Conservation (phyloP, 2,888 invertebrate genomes). For the Caenorhabditis becei region DNA sequence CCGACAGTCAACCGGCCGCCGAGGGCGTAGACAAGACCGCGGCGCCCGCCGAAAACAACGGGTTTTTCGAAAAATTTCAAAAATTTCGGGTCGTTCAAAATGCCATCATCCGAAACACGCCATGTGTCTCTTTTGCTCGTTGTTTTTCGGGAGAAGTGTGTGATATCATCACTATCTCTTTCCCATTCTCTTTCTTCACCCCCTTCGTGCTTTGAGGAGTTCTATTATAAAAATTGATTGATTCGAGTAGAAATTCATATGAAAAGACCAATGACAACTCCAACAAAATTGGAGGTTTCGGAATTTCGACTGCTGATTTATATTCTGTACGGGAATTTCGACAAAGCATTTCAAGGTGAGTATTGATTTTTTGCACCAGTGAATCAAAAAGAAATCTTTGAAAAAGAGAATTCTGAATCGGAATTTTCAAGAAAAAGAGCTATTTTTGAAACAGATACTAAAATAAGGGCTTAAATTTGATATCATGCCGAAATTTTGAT, state of each 20-base stretch:
- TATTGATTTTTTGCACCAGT: too few relatives aligned
- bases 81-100: too few relatives aligned
- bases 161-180: conserved; percentile 37
- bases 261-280: conserved; percentile 37
- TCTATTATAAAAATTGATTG: conserved; percentile 12
- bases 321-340: conserved; percentile 54
- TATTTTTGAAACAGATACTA: too few relatives aligned
- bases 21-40: not conserved
- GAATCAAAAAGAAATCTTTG: too few relatives aligned
- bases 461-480: too few relatives aligned
- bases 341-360: conserved; percentile 62
- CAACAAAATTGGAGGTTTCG: conserved; percentile 41
- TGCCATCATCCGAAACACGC: too few relatives aligned
- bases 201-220: not conserved
- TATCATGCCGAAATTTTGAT: too few relatives aligned
- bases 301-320: conserved; percentile 46
- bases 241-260: not conserved
- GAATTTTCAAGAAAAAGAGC: too few relatives aligned
- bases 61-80: too few relatives aligned
- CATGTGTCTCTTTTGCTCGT: conserved; percentile 32
- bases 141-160: conserved; percentile 22
- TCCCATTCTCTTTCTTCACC: conserved; percentile 7
- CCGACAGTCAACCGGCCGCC: not conserved
- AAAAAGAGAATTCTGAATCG: too few relatives aligned
- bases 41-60: not conserved